Conservation (phyloP, 2,113 vertebrate genomes). For the Cinclus cinclus region DNA sequence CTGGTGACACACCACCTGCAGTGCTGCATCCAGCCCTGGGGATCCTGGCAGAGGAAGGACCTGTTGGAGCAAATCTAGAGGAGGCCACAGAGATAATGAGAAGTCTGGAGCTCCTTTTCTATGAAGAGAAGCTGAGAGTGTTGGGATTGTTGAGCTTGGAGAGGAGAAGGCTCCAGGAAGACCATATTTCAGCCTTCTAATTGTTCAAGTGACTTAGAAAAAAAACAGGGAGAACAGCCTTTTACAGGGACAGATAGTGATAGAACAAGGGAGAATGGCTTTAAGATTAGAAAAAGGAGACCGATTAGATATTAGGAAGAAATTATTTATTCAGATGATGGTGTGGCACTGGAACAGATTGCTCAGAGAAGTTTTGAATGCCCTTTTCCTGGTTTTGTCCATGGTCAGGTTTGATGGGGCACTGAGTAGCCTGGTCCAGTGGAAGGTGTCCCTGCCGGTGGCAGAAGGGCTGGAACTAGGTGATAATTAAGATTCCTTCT, state of each 20-base stretch:
- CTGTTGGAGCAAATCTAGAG: not conserved
- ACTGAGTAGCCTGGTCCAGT: not conserved
- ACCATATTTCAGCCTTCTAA: not conserved
- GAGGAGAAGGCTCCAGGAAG: not conserved
- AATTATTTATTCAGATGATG: not conserved
- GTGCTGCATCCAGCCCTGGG: not conserved
- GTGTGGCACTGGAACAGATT: not conserved
- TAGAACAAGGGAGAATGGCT: not conserved
- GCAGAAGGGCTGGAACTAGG: not conserved
- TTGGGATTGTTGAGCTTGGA: not conserved
- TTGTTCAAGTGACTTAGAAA: no score
- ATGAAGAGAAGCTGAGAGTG: not conserved
- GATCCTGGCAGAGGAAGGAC: accelerated
- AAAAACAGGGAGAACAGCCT: not conserved
- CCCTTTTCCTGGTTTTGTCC: not conserved
- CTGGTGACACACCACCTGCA: not conserved
- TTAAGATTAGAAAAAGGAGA: not conserved
- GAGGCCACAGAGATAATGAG: no score
- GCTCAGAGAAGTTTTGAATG: no score
- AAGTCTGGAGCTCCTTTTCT: not conserved
- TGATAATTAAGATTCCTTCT: not conserved
- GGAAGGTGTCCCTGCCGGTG: not conserved
- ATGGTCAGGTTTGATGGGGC: not conserved
- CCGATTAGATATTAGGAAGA: not conserved
- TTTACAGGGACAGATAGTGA: not conserved